These are phyloP conservation scores for Phymorhynchus buccinoides DNA, from an alignment of 1,140 invertebrate species.

Conservation along the genomic window DNA sequence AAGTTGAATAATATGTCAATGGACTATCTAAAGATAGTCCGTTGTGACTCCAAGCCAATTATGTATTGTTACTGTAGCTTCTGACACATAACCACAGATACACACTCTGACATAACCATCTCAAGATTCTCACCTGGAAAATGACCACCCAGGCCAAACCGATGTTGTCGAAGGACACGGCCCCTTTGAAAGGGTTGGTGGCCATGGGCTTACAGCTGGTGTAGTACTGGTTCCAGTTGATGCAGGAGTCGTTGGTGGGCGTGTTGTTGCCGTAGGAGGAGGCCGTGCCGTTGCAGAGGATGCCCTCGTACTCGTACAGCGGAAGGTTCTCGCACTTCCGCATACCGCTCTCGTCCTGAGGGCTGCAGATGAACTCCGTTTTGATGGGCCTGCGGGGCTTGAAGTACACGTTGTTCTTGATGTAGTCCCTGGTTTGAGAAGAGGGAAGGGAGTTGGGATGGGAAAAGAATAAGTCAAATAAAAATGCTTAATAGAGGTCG, in stretches of 20 bases:
- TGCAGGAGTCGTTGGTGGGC: conserved; percentile 79
- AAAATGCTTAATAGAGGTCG: no score
- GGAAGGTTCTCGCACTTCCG: conserved; percentile 92
- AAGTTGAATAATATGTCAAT: no score
- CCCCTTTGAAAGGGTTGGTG: conserved; percentile 98
- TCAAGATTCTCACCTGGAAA: conserved; percentile 88
- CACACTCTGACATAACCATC: no score
- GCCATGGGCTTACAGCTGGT: conserved; percentile 92
- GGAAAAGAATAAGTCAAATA: no score
- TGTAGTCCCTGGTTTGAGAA: neutral
- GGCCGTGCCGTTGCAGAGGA: conserved; percentile 78
- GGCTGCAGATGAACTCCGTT: conserved; percentile 95
- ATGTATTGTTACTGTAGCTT: no score
- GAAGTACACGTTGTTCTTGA: conserved; percentile 10
- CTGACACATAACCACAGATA: no score
- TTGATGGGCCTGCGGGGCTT: neutral
- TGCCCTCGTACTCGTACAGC: conserved; percentile 81
- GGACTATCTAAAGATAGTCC: no score
- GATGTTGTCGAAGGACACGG: conserved; percentile 99
- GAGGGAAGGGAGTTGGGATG: neutral
- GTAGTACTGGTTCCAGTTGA: conserved; percentile 99
- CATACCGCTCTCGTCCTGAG: conserved; percentile 94
- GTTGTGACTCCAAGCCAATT: no score
- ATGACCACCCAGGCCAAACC: conserved; percentile 99
- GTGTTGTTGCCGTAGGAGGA: conserved; percentile 63